These are phyloP conservation scores for Cryptoleucopteryx plumbea DNA, from an alignment of 2,113 vertebrate species.

Conservation along the genomic window DNA sequence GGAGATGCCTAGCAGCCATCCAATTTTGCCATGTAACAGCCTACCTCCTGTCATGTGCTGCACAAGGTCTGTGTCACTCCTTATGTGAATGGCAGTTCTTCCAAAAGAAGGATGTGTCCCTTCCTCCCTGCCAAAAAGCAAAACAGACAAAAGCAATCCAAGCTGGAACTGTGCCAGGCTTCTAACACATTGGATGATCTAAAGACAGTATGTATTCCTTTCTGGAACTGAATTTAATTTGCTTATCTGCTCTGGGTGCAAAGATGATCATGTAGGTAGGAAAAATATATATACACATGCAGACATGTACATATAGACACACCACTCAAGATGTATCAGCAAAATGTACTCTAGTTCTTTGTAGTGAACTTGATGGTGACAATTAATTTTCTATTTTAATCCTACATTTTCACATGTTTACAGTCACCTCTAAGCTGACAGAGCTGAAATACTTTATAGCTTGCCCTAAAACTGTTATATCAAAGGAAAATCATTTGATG, in stretches of 20 bases:
- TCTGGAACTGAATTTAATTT: neutral
- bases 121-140: neutral
- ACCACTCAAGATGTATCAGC: neutral
- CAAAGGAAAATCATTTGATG: neutral
- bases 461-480: neutral
- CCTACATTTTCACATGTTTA: neutral
- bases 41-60: neutral
- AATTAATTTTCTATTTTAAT: neutral
- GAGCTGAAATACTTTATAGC: neutral
- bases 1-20: neutral
- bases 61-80: neutral
- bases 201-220: neutral
- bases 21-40: neutral
- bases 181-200: neutral
- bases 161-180: neutral
- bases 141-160: neutral
- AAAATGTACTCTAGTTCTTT: neutral
- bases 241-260: neutral
- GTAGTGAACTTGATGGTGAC: neutral
- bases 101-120: neutral
- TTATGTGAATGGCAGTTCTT: neutral
- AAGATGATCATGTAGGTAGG: neutral
- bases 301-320: accelerated
- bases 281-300: neutral
- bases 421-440: neutral